Conservation (phyloP, 2,113 vertebrate genomes). For the Mugil cephalus region DNA sequence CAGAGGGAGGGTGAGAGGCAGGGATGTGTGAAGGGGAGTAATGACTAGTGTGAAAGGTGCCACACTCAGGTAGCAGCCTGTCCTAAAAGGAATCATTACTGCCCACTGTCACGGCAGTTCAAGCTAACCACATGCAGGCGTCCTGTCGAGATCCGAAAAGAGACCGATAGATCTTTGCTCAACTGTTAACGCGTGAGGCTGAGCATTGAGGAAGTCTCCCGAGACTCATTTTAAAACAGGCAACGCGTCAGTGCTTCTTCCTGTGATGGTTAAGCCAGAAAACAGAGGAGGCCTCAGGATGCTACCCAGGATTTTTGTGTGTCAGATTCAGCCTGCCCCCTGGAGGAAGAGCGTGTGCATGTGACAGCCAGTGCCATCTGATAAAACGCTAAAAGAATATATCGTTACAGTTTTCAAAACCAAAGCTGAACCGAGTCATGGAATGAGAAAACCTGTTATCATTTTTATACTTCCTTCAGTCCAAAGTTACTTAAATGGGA, state of each 20-base stretch:
- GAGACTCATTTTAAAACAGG: constrained; percentile 1
- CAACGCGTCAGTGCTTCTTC: neutral
- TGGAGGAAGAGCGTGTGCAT: constrained; percentile 65
- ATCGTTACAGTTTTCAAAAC: neutral
- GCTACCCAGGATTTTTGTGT: constrained; percentile 10
- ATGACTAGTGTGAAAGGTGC: constrained; percentile 61
- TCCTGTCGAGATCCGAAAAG: constrained; percentile 19
- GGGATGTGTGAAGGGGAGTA: constrained; percentile 56
- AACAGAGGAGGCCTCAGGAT: constrained; percentile 20
- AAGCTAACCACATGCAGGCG: constrained; percentile 15
- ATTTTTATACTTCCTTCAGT: too few relatives aligned
- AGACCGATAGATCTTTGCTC: constrained; percentile 4
- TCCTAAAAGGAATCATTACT: constrained; percentile 59
- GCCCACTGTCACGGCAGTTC: constrained; percentile 27
- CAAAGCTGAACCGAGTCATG: too few relatives aligned
- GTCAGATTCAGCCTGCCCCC: constrained; percentile 72
- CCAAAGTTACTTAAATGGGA: too few relatives aligned
- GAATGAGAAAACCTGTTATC: too few relatives aligned
- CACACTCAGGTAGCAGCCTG: constrained; percentile 44
- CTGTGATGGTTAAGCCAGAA: constrained; percentile 1
- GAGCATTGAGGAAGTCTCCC: constrained; percentile 1
- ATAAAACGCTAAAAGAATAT: neutral
- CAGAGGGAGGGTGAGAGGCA: constrained; percentile 26
- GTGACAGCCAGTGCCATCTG: neutral
- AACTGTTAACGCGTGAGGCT: constrained; percentile 1